Evolutionary conservation across 2,113 vertebrate genomes (phyloP), one percentile per base, ranked within the genome.

Genomic region (Barbus barbus): DNA sequence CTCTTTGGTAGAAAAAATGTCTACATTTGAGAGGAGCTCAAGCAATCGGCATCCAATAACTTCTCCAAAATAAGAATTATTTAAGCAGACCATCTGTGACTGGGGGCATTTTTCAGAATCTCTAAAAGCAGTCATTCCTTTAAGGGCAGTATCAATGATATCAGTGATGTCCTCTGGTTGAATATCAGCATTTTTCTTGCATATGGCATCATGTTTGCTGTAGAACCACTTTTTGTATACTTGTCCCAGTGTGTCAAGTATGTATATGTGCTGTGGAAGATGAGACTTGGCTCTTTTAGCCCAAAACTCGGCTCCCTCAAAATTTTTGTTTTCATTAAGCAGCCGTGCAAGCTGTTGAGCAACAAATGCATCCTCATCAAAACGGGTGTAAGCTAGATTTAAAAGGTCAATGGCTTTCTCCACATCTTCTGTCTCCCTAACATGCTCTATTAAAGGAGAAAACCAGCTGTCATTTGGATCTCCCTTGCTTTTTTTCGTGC

Each of bases 241-340:
- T n/a, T 96, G 95, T 0, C 96, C 96, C 90, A 95, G 94, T 75
- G 96, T 97, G 84, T 96, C 93, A 1, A 96, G 91, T 86, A 97
- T 95, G 24, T 85, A 96, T 0, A 94, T 95, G 88, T 96, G 93
- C 6, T 87, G 82, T 0, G 95, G 94, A 82, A 88, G 84, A 38
- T 89, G 74, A 18, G 14, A 67, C 65, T 89, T 94, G 84, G 95
- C 95, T 2, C 86, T 84, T 12, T 90, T 84, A 84, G 94, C 95
- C 96, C 96, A 96, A 0, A 81, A 0, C 84, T 93, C 81, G 0
- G 96, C 95, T 0, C 94, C 93, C 85, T 92, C 87, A 90, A 96
- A 96, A 33, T 89, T 92, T 58, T 95, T 92, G 0, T 94, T 85
- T 31, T 24, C 90, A 3, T 95, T 94, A 83, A 92, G 90, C 33